A percentile compares a stretch with the other conserved stretches of the same genome.
Conservation (phyloP, 2,113 vertebrate genomes). For the Corvus moneduloides region DNA sequence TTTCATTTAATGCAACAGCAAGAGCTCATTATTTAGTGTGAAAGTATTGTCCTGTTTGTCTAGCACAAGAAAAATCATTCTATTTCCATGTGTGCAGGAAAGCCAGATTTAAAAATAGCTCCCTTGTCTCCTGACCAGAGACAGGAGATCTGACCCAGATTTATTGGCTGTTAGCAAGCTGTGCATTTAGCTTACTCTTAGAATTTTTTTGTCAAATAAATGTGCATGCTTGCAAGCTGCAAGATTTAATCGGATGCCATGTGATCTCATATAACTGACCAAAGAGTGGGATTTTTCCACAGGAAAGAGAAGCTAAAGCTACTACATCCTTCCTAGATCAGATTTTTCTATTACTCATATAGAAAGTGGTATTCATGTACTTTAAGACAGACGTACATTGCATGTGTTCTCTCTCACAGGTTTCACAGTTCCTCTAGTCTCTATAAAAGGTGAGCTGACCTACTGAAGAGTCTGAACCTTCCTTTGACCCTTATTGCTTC, state of each 20-base stretch:
- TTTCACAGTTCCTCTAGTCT: background rate
- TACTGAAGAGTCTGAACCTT: background rate
- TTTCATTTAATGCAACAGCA: background rate
- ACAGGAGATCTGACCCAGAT: background rate
- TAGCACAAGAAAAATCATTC: background rate
- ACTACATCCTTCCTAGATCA: background rate
- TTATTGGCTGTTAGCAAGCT: background rate
- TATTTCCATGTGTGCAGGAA: background rate
- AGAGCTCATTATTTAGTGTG: background rate
- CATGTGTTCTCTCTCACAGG: background rate
- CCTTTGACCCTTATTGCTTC: background rate
- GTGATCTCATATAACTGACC: background rate
- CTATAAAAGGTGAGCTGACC: background rate
- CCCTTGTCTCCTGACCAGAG: background rate
- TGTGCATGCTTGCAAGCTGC: background rate
- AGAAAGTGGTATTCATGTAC: background rate
- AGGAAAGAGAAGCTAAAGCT: background rate
- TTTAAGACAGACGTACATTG: background rate
- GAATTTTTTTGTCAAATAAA: background rate
- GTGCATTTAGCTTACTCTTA: background rate
- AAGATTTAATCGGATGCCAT: background rate
- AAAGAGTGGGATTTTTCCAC: background rate
- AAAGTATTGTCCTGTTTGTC: background rate
- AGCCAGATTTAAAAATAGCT: conserved; percentile 23
- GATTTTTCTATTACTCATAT: background rate